Evolutionary conservation across 2,888 invertebrate genomes (phyloP), one percentile per base, ranked within the genome.

Genomic region (Melieria crassipennis): DNA sequence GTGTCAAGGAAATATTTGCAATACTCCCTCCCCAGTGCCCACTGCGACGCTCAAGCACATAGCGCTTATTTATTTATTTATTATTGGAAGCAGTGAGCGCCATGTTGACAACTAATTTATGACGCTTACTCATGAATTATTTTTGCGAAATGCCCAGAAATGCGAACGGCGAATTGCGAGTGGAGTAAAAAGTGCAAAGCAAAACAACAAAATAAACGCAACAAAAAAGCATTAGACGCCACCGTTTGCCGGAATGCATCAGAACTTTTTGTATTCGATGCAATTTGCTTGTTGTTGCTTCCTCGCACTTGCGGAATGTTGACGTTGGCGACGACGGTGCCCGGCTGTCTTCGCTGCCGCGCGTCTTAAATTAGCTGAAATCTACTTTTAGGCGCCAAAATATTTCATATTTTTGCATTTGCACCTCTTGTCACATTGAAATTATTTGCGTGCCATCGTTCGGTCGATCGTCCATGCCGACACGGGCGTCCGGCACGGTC

Each of bases 91-190:
- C 30, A 75, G 74, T 75, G 74, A 65, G 75, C 75, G 71, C 70
- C 82, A 82, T 83, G 83, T 84, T 83, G 84, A 83, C 84, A 84
- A 84, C 83, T 84, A 83, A 84, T 84, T 84, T 84, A 84, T 84
- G 81, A 81, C 83, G 80, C 82, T 83, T 83, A 83, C 84, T 84
- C 84, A 84, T 83, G 82, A 65, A 58, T 62, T 69, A 45, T 64
- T 70, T 61, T 62, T 42, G 58, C 42, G 2, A 7, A 48, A 30
- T 30, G 11, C 42, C 7, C 4, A 50, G 11, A n/a, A 63, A 50
- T 50, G 30, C 42, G 52, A 7, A 43, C 52, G 43, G 9, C 4
- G 30, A 30, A 30, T 30, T 30, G 30, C 30, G 30, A 30, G 30
- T 30, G 30, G 30, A 30, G 30, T 30, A 1, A 30, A 1, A 30